A percentile compares a stretch with the other conserved stretches of the same genome.
Conservation (phyloP, 2,797 vertebrate genomes). For the Sphaeramia orbicularis region DNA sequence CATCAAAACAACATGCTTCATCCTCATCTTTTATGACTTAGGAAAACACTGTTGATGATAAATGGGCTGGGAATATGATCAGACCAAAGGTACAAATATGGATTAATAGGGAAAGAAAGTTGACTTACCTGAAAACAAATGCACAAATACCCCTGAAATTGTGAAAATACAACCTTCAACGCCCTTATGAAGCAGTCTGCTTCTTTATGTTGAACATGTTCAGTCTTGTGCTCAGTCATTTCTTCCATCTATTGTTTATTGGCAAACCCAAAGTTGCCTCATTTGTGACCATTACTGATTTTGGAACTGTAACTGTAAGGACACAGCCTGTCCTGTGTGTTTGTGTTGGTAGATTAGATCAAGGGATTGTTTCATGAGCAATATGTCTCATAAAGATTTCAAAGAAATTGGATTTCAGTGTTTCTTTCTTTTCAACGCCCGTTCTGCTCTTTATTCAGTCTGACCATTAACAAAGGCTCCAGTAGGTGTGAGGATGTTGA, state of each 20-base stretch:
- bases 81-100: neutral
- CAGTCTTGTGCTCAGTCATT: slow-evolving; percentile 32
- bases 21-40: neutral
- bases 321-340: slow-evolving; percentile 91
- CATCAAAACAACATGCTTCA: neutral
- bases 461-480: neutral
- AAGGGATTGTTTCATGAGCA: slow-evolving; percentile 90
- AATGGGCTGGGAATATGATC: neutral
- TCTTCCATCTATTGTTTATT: slow-evolving; percentile 52
- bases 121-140: slow-evolving; percentile 3
- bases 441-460: slow-evolving; percentile 4
- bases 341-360: slow-evolving; percentile 93
- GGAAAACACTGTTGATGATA: neutral
- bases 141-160: neutral
- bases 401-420: slow-evolving; percentile 64
- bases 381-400: slow-evolving; percentile 77
- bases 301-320: slow-evolving; percentile 86
- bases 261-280: slow-evolving; percentile 70
- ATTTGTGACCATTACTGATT: slow-evolving; percentile 67
- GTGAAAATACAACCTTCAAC: neutral
- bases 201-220: slow-evolving; percentile 34
- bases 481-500: neutral
- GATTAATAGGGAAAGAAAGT: neutral
- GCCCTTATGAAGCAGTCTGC: slow-evolving; percentile 21
- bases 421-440: slow-evolving; percentile 58